Evolutionary conservation across 2,888 invertebrate genomes (phyloP).

Genomic region (Acrocera orbiculus): DNA sequence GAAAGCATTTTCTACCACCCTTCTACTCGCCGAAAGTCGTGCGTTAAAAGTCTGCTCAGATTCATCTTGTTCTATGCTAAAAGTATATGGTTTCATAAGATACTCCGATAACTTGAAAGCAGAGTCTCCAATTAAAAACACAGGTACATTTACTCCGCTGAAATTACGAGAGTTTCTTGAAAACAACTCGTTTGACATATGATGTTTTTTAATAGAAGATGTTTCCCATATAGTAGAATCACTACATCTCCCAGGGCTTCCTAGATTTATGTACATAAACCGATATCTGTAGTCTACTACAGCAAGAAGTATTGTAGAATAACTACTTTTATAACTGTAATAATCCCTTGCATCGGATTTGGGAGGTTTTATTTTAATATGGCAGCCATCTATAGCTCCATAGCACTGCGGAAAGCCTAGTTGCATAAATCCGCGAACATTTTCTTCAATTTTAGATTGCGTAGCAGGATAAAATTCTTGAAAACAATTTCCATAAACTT

Average conservation of each 20-base stretch:
- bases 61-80: background rate
- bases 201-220: background rate
- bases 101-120: too few species aligned
- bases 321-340: background rate
- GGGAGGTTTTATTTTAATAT: too few species aligned
- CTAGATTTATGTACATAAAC: too few species aligned
- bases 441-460: background rate
- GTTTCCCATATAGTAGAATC: background rate
- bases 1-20: constrained; percentile 1
- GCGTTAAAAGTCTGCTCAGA: too few species aligned
- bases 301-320: background rate
- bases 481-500: background rate
- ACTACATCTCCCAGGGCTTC: background rate
- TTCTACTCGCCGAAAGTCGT: too few species aligned
- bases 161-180: too few species aligned
- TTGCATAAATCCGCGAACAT: background rate
- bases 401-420: background rate
- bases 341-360: too few species aligned
- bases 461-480: background rate
- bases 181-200: background rate
- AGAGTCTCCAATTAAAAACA: background rate
- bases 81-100: too few species aligned
- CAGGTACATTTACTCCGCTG: background rate
- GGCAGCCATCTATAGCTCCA: background rate
- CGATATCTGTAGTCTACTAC: background rate